Evolutionary conservation across 2,888 invertebrate species (phyloP).

Genomic region (Scaptomyza flava): DNA sequence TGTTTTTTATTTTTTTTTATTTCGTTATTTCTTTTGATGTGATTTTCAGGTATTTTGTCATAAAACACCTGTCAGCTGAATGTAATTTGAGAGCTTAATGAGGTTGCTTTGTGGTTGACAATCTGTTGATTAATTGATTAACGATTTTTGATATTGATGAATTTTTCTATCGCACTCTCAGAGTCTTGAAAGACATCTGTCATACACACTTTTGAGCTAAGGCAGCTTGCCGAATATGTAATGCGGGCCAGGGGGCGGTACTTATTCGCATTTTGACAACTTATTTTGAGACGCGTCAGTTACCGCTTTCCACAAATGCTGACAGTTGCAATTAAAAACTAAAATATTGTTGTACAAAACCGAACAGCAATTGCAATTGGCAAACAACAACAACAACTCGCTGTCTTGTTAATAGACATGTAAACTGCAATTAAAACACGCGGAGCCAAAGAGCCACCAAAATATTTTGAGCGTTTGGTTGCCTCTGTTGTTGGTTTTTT

Average conservation of each 20-base stretch:
- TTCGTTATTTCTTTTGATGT: slow-evolving; percentile 38
- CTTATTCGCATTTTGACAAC: slow-evolving; percentile 56
- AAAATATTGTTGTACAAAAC: slow-evolving; percentile 37
- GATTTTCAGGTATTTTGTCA: slow-evolving; percentile 60
- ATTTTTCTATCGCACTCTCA: slow-evolving; percentile 14
- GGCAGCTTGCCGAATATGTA: neutral
- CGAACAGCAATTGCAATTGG: slow-evolving; percentile 21
- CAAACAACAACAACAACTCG: slow-evolving; percentile 32
- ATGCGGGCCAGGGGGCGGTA: slow-evolving; percentile 36
- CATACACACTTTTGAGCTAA: neutral
- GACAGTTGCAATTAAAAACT: slow-evolving; percentile 75
- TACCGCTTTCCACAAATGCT: slow-evolving; percentile 71
- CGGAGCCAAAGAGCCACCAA: slow-evolving; percentile 52
- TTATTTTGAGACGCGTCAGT: slow-evolving; percentile 63
- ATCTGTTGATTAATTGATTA: slow-evolving; percentile 57
- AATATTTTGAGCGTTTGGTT: slow-evolving; percentile 70
- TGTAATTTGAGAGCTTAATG: slow-evolving; percentile 53
- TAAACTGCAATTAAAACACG: slow-evolving; percentile 78
- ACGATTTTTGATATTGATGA: slow-evolving; percentile 48
- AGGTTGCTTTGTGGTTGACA: slow-evolving; percentile 52
- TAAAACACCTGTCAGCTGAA: slow-evolving; percentile 61
- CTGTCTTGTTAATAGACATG: slow-evolving; percentile 74
- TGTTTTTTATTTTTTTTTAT: slow-evolving; percentile 16
- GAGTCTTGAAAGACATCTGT: neutral
- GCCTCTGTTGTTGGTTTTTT: slow-evolving; percentile 42